Evolutionary conservation across 92 coral and sea anemone species (phyloP), one percentile per base, ranked within the genome.

Genomic region (Phymanthus crucifer): DNA sequence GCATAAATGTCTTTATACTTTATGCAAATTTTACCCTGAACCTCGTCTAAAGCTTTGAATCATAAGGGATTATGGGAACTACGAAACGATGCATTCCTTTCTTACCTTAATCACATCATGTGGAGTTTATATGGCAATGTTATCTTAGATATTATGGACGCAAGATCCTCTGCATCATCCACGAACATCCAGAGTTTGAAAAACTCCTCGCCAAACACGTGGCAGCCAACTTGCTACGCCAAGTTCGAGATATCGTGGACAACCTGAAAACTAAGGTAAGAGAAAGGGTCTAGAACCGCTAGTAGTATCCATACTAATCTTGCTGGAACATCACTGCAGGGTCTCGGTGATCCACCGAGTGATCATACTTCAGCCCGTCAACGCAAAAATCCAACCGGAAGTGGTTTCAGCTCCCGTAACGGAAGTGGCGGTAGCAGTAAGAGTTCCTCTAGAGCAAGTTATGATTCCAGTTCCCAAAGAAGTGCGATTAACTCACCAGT

Each of bases 141-240:
- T 77, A 74, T 64, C 61, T 19, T 50, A 95, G 99, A 72, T 95
- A 95, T 83, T 95, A 90, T 38, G 99, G 97, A 47, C 92, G 99
- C 73, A 91, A 91, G 54, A 90, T 95, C 69, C 88, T 95, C 12
- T 89, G 73, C 82, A 87, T 85, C 83, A 84, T 95, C 40, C 78
- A 89, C 83, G 97, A 88, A 6, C 99, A 95, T 78, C 95, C 93
- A 6, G 99, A 95, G 40, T 95, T 95, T 69, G 99, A 95, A 65
- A 93, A 84, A 73, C 89, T 86, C 77, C 81, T 95, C 68, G 65
- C 84, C 38, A 95, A 95, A 80, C 85, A 90, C 78, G 92, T 95
- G 11, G 87, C 93, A 27, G 83, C 94, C 18, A 95, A 93, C 45
- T 88, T 85, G 31, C 93, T 83, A 57, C 92, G 90, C 33, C 89